Conservation (phyloP, 2,797 vertebrate species). For the Cichlasoma orientale region DNA sequence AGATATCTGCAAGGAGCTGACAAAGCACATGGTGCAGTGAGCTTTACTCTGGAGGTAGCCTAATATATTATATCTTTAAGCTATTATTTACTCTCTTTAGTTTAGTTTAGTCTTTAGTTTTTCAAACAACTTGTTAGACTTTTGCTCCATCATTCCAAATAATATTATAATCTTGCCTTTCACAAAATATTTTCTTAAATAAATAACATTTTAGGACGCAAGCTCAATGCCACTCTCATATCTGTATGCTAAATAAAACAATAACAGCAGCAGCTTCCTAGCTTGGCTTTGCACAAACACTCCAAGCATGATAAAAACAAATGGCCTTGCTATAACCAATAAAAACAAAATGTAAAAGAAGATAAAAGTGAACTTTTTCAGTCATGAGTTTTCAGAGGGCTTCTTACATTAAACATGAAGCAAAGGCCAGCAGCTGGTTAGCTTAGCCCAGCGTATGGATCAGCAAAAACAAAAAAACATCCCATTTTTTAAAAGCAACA, state of each 20-base stretch:
- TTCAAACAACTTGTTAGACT: background rate
- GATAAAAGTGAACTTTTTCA: no score
- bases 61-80: conserved; percentile 3
- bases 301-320: background rate
- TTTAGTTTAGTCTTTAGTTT: background rate
- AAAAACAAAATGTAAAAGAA: background rate
- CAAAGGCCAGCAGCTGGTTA: no score
- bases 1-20: conserved; percentile 13
- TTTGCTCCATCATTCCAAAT: background rate
- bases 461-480: no score
- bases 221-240: background rate
- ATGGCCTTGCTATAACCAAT: background rate
- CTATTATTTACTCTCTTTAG: conserved; percentile 2
- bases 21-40: conserved; percentile 20
- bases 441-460: no score
- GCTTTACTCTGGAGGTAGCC: background rate
- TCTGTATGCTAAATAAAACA: background rate
- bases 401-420: no score
- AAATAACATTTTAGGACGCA: background rate
- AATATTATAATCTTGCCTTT: background rate
- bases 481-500: no score
- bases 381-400: no score
- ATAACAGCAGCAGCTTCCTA: background rate
- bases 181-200: background rate
- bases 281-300: background rate